phyloP scores from a whole-genome alignment of 2,113 vertebrate species.

The Stegostoma tigrinum region DNA sequence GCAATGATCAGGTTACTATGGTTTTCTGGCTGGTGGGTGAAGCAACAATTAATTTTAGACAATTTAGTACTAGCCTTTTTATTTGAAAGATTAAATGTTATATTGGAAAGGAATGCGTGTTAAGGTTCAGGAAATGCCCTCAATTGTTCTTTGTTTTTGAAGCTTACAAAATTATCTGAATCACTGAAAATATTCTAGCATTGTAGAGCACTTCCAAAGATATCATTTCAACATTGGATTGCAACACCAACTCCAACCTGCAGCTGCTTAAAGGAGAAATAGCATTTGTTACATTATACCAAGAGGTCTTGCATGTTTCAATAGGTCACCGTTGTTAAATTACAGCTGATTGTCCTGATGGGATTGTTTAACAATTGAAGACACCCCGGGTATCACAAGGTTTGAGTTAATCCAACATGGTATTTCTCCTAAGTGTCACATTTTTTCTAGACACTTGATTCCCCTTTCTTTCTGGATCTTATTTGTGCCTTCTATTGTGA shows the following conservation, averaged over 20 bases:
- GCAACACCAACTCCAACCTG: not conserved
- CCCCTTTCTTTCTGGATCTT: no score
- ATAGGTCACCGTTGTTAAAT: not conserved
- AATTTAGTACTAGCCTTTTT: not conserved
- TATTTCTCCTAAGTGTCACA: not conserved
- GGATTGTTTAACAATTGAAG: not conserved
- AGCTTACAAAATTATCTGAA: not conserved
- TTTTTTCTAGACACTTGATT: no score
- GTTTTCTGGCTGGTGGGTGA: no score
- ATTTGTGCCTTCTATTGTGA: no score
- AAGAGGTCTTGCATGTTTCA: not conserved
- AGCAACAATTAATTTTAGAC: no score
- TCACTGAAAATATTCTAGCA: not conserved
- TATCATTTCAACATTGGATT: not conserved
- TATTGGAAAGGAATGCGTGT: not conserved
- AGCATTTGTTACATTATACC: not conserved
- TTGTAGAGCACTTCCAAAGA: not conserved
- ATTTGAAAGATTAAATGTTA: not conserved
- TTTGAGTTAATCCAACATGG: not conserved
- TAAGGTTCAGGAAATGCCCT: not conserved
- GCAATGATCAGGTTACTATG: no score
- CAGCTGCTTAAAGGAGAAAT: not conserved
- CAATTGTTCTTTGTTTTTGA: not conserved
- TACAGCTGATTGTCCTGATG: not conserved
- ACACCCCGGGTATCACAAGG: not conserved